Evolutionary conservation across 2,888 invertebrate genomes (phyloP), one percentile per base, ranked within the genome.

Genomic region (Lymantria monacha): DNA sequence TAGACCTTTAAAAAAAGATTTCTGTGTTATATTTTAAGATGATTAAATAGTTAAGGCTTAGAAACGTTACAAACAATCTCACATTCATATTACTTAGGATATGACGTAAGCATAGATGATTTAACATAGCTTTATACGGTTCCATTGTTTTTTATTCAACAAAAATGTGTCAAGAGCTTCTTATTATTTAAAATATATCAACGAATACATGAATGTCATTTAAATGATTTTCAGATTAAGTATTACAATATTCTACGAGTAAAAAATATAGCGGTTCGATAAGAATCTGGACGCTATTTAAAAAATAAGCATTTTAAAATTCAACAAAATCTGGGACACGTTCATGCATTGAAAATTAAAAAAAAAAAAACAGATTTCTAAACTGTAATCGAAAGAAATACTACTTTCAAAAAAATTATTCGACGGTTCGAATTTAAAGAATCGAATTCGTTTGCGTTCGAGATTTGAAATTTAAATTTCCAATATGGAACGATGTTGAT

Each of bases 381-480:
- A 22, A 40, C 5, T 14, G 13, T 22, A 22, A 11, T 9, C 11
- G 9, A 13, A 12, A 40, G 41, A n/a, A 50, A 53, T 43, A 45
- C 38, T 36, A 46, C 50, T 44, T 51, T 53, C 42, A 40, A 15
- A 38, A 38, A 38, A 12, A 10, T 15, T 13, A 8, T n/a, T 41
- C 13, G n/a, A 45, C 38, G 53, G 51, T 56, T 55, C 30, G 15
- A 53, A 51, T 36, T 46, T 45, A 58, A 61, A 65, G 56, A 66
- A 46, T 55, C 46, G 46, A 48, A 61, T 61, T 61, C 56, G 52
- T 53, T 53, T 42, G 51, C 31, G 52, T 41, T 55, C 50, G 46
- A 33, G 52, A 61, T 69, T 67, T 69, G 57, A 59, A 69, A 63
- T 67, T 69, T 63, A 67, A 67, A 69, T 66, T n/a, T 65, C 49